Evolutionary conservation across 2,888 invertebrate genomes (phyloP).

Genomic region (Drosophila anomalipes): DNA sequence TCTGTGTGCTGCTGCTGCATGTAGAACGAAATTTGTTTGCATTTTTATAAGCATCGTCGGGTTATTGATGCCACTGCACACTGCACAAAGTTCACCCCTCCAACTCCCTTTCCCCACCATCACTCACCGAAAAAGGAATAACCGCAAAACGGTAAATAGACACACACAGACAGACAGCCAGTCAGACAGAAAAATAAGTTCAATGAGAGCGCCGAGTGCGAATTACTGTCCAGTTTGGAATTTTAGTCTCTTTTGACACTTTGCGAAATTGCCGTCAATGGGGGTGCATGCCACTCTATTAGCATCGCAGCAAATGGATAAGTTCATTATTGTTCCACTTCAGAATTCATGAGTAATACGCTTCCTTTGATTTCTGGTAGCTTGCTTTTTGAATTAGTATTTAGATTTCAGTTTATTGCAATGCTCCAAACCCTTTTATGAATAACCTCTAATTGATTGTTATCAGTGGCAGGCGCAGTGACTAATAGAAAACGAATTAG

Average conservation of each 20-base stretch:
- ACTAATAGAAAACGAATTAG: neutral
- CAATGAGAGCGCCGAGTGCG: conserved; percentile 18
- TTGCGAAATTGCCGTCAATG: conserved; percentile 14
- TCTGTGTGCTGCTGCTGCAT: conserved; percentile 10
- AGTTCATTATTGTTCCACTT: conserved; percentile 9
- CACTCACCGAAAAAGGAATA: conserved; percentile 31
- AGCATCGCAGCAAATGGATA: conserved; percentile 39
- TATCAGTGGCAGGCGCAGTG: conserved; percentile 1
- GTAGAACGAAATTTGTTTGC: conserved; percentile 71
- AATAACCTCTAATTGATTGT: conserved; percentile 16
- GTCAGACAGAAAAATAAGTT: conserved; percentile 30
- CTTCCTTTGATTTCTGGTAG: neutral
- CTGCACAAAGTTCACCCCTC: conserved; percentile 13
- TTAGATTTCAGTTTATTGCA: neutral
- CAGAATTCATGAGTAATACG: neutral
- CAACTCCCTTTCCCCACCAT: neutral
- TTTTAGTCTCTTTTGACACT: conserved; percentile 20
- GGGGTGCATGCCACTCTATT: conserved; percentile 18
- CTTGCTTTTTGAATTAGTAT: neutral
- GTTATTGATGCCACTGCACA: conserved; percentile 72
- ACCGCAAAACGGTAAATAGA: conserved; percentile 67
- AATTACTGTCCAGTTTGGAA: conserved; percentile 7
- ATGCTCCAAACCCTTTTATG: neutral
- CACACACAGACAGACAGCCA: conserved; percentile 19
- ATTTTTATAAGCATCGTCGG: conserved; percentile 76